phyloP scores from a whole-genome alignment of 2,113 vertebrate species.

The Lucifuga dentata region DNA sequence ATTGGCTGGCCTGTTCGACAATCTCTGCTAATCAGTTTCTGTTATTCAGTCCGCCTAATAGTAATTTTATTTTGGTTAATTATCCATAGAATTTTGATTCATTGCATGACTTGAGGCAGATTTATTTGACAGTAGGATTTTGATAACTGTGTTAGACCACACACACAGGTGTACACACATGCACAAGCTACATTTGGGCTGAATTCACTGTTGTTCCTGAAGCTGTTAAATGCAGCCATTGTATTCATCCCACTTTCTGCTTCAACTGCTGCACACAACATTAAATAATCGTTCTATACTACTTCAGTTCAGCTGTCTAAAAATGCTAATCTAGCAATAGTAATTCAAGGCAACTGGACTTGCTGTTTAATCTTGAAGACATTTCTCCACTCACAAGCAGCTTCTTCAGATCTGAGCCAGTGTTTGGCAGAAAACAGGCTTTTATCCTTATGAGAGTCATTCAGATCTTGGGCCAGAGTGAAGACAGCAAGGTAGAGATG shows the following conservation, averaged over 20 bases:
- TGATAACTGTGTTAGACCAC: conserved; percentile 25
- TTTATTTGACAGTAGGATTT: conserved; percentile 35
- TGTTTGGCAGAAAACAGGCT: no score
- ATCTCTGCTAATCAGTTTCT: conserved; percentile 67
- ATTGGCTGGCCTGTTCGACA: conserved; percentile 65
- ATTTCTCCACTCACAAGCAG: no score
- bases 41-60: conserved; percentile 63
- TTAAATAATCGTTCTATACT: neutral
- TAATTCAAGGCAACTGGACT: no score
- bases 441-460: no score
- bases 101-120: conserved; percentile 40
- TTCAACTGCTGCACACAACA: conserved; percentile 12
- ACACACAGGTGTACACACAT: neutral
- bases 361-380: no score
- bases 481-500: no score
- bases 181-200: neutral
- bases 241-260: neutral
- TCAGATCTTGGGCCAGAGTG: no score
- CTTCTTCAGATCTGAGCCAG: no score
- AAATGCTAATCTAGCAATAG: neutral
- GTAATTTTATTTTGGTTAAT: conserved; percentile 68
- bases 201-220: neutral
- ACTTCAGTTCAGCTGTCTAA: conserved; percentile 48
- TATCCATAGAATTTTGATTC: conserved; percentile 57
- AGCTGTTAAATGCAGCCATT: no score